Evolutionary conservation across 2,113 vertebrate species (phyloP), one percentile per base, ranked within the genome.

Genomic region (Calypte anna): DNA sequence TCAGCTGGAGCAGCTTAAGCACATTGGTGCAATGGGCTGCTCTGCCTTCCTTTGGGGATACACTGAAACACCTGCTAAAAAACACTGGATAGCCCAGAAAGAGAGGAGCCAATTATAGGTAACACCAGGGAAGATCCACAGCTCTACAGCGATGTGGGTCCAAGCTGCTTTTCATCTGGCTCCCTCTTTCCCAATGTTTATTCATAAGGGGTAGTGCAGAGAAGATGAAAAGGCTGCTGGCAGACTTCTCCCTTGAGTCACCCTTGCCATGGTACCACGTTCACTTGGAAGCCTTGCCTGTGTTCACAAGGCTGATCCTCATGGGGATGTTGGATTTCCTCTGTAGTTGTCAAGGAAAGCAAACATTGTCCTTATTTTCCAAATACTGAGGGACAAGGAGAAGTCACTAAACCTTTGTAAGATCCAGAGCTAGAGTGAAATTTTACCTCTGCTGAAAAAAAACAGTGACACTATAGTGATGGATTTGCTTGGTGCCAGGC

Each of bases 151-250:
- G 63, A 2, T 62, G 1, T 1, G 36, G 8, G 48, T 12, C 66
- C 85, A 10, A 8, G 61, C 86, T 61, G 90, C 73, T 87, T 80
- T 80, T 70, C 57, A 61, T 90, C 82, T 28, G 5, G 54, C 72
- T 87, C 58, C 63, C 75, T 61, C 82, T 50, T 22, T 31, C 57
- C 9, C 21, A 1, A 55, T 88, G 76, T 69, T 91, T 93, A 93
- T 91, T 90, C 83, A 70, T 96, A 73, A 81, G 62, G 2, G 30
- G 3, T 57, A 69, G 67, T 53, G 72, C 86, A 21, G 79, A 44
- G 55, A 48, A 77, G 88, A 91, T 93, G 82, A 90, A 94, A 91
- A 81, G 72, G 72, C 86, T 83, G 86, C 80, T 43, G 14, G 76
- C 92, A 88, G 79, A 6, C 64, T 86, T 78, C 80, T 91, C 94